Base-by-base conservation (phyloP, 2,888 invertebrate genomes). In the Dioctria rufipes region DNA sequence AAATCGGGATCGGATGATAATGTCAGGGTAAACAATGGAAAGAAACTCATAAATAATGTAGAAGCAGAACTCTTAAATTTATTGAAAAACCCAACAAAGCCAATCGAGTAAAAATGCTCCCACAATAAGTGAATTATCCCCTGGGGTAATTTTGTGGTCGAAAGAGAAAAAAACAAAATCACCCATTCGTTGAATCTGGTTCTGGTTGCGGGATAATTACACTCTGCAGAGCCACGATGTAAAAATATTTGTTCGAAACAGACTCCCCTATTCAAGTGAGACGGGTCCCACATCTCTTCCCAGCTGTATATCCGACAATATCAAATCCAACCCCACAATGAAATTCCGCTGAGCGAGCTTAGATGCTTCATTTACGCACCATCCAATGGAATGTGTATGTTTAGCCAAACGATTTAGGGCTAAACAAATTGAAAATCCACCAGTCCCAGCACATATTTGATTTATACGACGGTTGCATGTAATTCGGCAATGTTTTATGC, bases 401-500 rank as follows among this genome's bases (percentile, higher is more conserved):
- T 77, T 77, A 77, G 77, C 63, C 63, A 77, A 39, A 63, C 77
- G 77, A 77, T 77, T 77, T 77, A 77, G 77, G 63, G 63, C 63
- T 46, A 40, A 61, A 63, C 77, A 63, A 77, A 77, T 77, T 77
- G 77, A 77, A 77, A 77, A 77, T 77, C 77, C 77, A 63, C 77
- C 63, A 77, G 46, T 63, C 43, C 77, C 25, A 25, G 63, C 63
- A 77, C 77, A 77, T 49, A 49, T 77, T 77, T 77, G 77, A 77
- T 77, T 77, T 77, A 77, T 77, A 63, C 63, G 77, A 63, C 63
- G 77, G 49, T 77, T 63, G 77, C 77, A 77, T 77, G 77, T 63
- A 77, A 77, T 77, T 77, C 63, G 77, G 77, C 77, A 77, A 77
- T 77, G 77, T 77, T 77, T 77, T 77, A 77, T 77, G 77, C 63